These are phyloP conservation scores for Ganaspis sp. DNA, from an alignment of 1,140 invertebrate genomes.

Conservation along the genomic window DNA sequence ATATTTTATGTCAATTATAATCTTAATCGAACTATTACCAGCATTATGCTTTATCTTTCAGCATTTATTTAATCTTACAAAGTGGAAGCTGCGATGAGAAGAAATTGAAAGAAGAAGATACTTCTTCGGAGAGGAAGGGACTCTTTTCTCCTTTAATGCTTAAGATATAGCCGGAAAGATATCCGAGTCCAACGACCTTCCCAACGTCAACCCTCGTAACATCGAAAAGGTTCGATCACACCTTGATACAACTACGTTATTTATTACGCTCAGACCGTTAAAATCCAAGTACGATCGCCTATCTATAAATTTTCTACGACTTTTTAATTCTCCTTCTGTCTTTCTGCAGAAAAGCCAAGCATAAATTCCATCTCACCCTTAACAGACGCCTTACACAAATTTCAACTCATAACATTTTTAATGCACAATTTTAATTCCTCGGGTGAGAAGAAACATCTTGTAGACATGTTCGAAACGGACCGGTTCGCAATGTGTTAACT, in stretches of 20 bases:
- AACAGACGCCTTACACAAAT: background rate
- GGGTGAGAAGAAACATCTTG: conserved; percentile 1
- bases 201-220: conserved; percentile 26
- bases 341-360: background rate
- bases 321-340: background rate
- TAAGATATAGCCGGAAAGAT: conserved; percentile 27
- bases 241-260: conserved; percentile 21
- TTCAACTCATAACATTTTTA: conserved; percentile 10
- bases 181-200: conserved; percentile 15
- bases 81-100: conserved; percentile 19
- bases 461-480: background rate
- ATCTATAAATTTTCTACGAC: conserved; percentile 4
- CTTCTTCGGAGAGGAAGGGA: conserved; percentile 4
- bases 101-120: conserved; percentile 19
- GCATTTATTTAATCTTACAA: conserved; percentile 18
- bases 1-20: conserved; percentile 22
- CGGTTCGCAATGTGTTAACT: conserved; percentile 15
- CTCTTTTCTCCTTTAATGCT: conserved; percentile 7
- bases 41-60: conserved; percentile 1
- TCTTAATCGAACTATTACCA: conserved; percentile 1
- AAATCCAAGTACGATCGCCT: conserved; percentile 14
- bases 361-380: background rate
- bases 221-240: conserved; percentile 20
- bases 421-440: conserved; percentile 6
- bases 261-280: conserved; percentile 13